Base-by-base conservation (phyloP, 2,888 invertebrate species). In the Apodemia duryi region DNA sequence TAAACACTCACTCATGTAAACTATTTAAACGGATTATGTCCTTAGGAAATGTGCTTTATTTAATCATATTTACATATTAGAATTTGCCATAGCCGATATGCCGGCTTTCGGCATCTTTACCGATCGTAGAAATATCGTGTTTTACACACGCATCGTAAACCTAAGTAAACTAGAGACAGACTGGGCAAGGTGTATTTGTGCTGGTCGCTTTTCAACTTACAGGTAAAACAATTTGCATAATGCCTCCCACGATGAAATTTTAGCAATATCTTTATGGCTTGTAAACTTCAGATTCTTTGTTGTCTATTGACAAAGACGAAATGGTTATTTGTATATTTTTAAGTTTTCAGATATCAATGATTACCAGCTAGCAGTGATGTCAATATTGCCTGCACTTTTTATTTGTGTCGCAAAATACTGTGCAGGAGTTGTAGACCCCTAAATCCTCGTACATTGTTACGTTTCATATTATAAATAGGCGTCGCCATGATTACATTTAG, bases 221-320 rank as follows among this genome's bases (percentile, higher is more conserved):
- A 91, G 91, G 91, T 91, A 91, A 80, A 80, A 68, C 78, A 75
- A 91, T 91, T 91, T 91, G 90, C 91, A 91, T 91, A 89, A 80
- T 85, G 85, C 91, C 91, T 76, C 91, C 88, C 91, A 91, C 85
- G 84, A 81, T 74, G 89, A 76, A 46, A 75, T 80, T 84, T 83
- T 77, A 75, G 71, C 60, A 65, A 69, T 70, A 71, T 70, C 70
- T 73, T 75, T 74, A 73, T 70, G 70, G 63, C 68, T 63, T 38
- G 70, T 67, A 71, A 70, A 71, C 71, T 68, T 65, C 64, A 63
- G 66, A n/a, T 62, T 46, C 49, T 28, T 46, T 49, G 28, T 49
- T 62, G 13, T 32, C 29, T 57, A 29, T 10, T 43, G 11, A 46
- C 13, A 62, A 62, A 61, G 13, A 46, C 11, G 35, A 66, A 68